These are phyloP conservation scores for Remorina albescens DNA, from an alignment of 2,797 vertebrate species.

Conservation along the genomic window DNA sequence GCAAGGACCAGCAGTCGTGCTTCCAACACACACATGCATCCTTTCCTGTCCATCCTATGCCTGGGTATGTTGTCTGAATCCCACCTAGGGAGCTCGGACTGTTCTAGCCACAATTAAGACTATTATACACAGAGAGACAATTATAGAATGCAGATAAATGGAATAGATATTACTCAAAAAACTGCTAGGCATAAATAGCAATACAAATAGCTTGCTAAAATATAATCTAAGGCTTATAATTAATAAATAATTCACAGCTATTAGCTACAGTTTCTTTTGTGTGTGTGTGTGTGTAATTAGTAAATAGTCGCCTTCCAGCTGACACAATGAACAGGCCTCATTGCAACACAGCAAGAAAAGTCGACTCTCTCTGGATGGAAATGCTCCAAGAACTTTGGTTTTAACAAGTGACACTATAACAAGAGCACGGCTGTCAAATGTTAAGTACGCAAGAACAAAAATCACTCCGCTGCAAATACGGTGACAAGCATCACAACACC, in stretches of 20 bases:
- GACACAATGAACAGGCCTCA: background rate
- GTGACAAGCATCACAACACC: conserved; percentile 11
- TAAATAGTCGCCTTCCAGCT: background rate
- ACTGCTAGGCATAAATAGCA: background rate
- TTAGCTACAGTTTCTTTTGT: background rate
- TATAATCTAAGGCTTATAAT: background rate
- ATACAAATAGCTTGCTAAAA: background rate
- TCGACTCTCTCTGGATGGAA: conserved; percentile 9
- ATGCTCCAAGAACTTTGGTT: conserved; percentile 1
- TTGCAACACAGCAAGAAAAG: background rate
- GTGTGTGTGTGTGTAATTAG: conserved; percentile 8
- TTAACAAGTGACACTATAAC: conserved; percentile 16
- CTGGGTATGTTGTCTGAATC: background rate
- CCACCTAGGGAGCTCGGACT: background rate
- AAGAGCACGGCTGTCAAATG: conserved; percentile 23
- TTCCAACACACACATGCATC: background rate
- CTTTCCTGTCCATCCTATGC: conserved; percentile 9
- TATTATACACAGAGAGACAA: background rate
- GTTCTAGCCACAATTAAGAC: background rate
- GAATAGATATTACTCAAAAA: background rate
- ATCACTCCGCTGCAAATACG: conserved; percentile 17
- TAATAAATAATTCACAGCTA: conserved; percentile 1
- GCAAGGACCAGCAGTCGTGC: background rate
- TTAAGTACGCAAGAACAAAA: conserved; percentile 8
- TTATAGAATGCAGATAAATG: background rate